A percentile compares a stretch with the other conserved stretches of the same genome.
Conservation (phyloP, 2,797 vertebrate species). For the Enteromius treurensis region DNA sequence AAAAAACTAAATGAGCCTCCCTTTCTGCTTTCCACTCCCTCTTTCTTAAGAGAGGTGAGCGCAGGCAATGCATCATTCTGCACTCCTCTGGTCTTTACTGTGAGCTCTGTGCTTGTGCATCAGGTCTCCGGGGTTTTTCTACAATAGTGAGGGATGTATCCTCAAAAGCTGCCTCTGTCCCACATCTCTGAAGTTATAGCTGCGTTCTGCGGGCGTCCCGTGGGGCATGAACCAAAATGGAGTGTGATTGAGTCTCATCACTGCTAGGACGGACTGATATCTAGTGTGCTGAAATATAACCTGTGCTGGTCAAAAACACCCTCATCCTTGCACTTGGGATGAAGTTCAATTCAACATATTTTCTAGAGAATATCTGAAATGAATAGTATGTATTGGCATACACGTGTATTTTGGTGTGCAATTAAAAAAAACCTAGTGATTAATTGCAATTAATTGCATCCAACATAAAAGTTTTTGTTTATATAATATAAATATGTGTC, state of each 20-base stretch:
- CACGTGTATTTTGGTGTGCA: background rate
- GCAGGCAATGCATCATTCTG: slow-evolving; percentile 19
- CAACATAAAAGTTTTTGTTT: no score
- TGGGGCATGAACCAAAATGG: slow-evolving; percentile 36
- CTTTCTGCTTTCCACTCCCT: background rate
- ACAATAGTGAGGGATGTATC: slow-evolving; percentile 38
- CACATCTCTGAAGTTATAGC: slow-evolving; percentile 30
- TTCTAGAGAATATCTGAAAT: background rate
- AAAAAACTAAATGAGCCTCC: background rate
- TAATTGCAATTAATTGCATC: background rate
- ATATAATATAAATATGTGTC: no score
- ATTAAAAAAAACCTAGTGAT: no score
- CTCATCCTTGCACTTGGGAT: background rate
- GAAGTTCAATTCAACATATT: background rate
- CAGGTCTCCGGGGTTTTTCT: slow-evolving; percentile 30
- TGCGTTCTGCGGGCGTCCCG: slow-evolving; percentile 16
- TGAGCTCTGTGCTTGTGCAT: slow-evolving; percentile 26
- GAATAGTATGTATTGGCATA: background rate
- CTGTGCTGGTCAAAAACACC: background rate
- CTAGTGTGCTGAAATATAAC: background rate
- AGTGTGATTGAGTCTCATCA: slow-evolving; percentile 9
- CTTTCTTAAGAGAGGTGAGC: background rate
- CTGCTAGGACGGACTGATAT: background rate
- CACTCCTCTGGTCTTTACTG: slow-evolving; percentile 11
- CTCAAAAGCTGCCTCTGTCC: slow-evolving; percentile 15